phyloP scores from a whole-genome alignment of 1,140 invertebrate species.

The Bilobella aurantiaca region DNA sequence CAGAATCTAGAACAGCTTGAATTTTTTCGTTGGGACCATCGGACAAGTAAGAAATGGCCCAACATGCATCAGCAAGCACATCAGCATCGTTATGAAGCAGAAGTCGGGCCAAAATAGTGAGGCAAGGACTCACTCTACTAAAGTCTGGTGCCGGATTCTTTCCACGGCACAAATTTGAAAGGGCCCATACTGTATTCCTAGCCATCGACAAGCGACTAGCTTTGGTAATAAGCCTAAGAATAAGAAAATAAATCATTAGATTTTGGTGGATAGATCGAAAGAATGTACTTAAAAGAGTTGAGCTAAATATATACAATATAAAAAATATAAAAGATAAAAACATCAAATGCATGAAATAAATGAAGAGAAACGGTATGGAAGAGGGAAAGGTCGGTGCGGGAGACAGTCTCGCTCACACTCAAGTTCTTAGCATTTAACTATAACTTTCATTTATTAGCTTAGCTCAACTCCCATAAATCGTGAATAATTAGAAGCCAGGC shows the following conservation, averaged over 20 bases:
- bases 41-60: constrained; percentile 86
- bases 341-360: neutral
- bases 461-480: neutral
- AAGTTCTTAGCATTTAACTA: neutral
- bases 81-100: constrained; percentile 82
- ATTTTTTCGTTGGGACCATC: constrained; percentile 98
- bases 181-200: constrained; percentile 93
- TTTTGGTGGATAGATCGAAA: neutral
- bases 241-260: constrained; percentile 34
- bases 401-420: constrained; percentile 5
- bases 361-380: too few species aligned
- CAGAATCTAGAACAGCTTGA: constrained; percentile 92
- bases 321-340: neutral
- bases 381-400: too few species aligned
- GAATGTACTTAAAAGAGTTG: neutral
- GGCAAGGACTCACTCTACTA: constrained; percentile 65
- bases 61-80: constrained; percentile 88
- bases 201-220: constrained; percentile 77
- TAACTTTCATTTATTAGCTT: too few species aligned
- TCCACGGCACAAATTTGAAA: constrained; percentile 91
- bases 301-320: neutral
- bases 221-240: constrained; percentile 65
- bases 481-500: neutral
- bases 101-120: constrained; percentile 76
- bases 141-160: constrained; percentile 95